A percentile compares a stretch with the other conserved stretches of the same genome.
Evolutionary conservation across 2,797 vertebrate genomes (phyloP).

Genomic region (Molossus molossus): DNA sequence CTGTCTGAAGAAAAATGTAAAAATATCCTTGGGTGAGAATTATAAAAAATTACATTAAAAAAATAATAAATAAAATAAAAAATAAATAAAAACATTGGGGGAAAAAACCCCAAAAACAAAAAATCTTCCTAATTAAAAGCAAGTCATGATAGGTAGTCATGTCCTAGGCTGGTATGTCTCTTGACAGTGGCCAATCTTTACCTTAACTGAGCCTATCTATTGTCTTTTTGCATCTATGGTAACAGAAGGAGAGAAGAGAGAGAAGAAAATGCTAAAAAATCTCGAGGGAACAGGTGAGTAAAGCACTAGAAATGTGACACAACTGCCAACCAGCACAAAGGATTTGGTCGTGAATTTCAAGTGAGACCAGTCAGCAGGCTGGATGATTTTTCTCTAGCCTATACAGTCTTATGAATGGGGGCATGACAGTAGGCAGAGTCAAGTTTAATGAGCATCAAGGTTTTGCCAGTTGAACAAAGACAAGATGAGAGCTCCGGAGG

Average conservation of each 20-base stretch:
- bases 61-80: too few species aligned
- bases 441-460: not conserved
- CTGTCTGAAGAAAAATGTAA: too few species aligned
- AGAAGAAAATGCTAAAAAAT: not conserved
- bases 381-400: not conserved
- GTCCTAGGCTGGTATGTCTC: too few species aligned
- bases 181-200: too few species aligned
- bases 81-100: too few species aligned
- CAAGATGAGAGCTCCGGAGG: not conserved
- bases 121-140: too few species aligned
- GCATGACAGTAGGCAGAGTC: not conserved
- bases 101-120: too few species aligned
- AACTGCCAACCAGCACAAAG: not conserved
- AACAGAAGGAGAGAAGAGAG: not conserved
- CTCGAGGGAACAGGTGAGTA: not conserved
- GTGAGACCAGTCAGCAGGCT: not conserved
- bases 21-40: too few species aligned
- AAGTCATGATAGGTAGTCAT: too few species aligned
- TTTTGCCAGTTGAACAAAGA: not conserved
- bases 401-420: fast-evolving
- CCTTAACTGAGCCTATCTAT: too few species aligned
- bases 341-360: fast-evolving
- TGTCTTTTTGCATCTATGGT: too few species aligned
- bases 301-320: not conserved
- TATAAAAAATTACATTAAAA: too few species aligned